Evolutionary conservation across 1,140 invertebrate species (phyloP), one percentile per base, ranked within the genome.

Genomic region (Bombus difficillimus): DNA sequence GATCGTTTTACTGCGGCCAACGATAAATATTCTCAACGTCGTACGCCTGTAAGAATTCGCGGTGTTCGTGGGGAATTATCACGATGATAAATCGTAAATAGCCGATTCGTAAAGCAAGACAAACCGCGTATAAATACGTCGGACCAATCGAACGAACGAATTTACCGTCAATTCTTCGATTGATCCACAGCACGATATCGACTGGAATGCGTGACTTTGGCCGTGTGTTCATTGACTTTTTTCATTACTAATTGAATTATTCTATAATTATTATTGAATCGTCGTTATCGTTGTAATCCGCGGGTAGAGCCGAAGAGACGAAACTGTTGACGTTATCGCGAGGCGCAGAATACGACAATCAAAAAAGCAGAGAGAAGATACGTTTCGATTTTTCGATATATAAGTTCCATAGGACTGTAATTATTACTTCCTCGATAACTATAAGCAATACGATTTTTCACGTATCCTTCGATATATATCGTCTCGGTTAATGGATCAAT

Each of bases 221-320:
- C 90, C 92, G 93, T 92, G 94, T 95, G 94, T 95, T 95, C 94
- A 94, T 93, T 89, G 92, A 91, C 73, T 74, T 79, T 69, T 89
- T 84, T 76, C 59, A 80, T 84, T 80, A 71, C 66, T 81, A 37
- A 68, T 66, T 43, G 59, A 47, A 25, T 83, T 71, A 32, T 78
- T 83, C 77, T 79, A n/a, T 62, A 75, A 74, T 73, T 64, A 66
- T 62, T 43, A 34, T 71, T 59, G 4, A 6, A 41, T 69, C 66
- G 39, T 41, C 43, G 37, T 66, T 83, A 43, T 57, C 78, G 47
- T 59, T 68, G 59, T 22, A 62, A 28, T 28, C 22, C 66, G 75
- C 47, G 82, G 18, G 53, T 57, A 85, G 83, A 72, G 68, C 18
- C 39, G 43, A 62, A 80, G 68, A 80, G 83, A 85, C 66, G 34